These are phyloP conservation scores for Agelas oroides DNA, from an alignment of 37 sponge, comb jelly and placozoan genomes.

Conservation along the genomic window DNA sequence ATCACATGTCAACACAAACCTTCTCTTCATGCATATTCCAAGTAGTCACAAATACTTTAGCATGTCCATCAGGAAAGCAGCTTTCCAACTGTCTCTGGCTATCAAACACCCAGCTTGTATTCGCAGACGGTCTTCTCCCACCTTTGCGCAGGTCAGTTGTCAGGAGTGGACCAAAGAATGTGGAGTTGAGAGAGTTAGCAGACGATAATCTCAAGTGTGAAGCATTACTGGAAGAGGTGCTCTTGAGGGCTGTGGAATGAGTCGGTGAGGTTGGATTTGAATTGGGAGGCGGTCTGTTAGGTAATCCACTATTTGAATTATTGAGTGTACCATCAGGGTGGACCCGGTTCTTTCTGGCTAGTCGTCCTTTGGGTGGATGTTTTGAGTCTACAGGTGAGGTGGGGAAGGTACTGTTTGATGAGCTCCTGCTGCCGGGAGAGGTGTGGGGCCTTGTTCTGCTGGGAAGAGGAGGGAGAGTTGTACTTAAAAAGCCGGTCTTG, in stretches of 20 bases:
- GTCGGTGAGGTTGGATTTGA: too few species aligned
- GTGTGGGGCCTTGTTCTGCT: neutral
- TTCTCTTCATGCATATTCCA: slow-evolving; percentile 90
- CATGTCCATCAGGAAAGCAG: slow-evolving; percentile 72
- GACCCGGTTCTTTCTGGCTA: neutral
- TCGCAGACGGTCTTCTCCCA: slow-evolving; percentile 26
- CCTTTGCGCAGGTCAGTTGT: slow-evolving; percentile 55
- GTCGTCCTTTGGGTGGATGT: neutral
- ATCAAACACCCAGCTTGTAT: slow-evolving; percentile 41
- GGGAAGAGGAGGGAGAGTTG: too few species aligned
- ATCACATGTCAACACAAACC: slow-evolving; percentile 24
- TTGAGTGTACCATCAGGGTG: neutral
- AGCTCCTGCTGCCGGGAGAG: neutral
- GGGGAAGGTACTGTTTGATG: neutral
- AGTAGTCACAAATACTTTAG: slow-evolving; percentile 70
- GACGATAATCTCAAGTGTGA: neutral
- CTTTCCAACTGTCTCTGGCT: slow-evolving; percentile 39
- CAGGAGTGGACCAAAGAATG: slow-evolving; percentile 40
- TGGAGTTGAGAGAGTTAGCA: slow-evolving; percentile 1
- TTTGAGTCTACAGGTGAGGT: neutral
- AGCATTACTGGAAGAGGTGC: neutral
- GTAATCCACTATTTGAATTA: too few species aligned
- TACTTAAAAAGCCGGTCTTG: too few species aligned
- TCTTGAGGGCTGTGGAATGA: neutral
- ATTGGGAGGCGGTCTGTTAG: too few species aligned